Percentiles rank a stretch among this genome's conserved stretches.
These are phyloP conservation scores for Physocephala rufipes DNA, from an alignment of 2,888 invertebrate species.

Conservation along the genomic window DNA sequence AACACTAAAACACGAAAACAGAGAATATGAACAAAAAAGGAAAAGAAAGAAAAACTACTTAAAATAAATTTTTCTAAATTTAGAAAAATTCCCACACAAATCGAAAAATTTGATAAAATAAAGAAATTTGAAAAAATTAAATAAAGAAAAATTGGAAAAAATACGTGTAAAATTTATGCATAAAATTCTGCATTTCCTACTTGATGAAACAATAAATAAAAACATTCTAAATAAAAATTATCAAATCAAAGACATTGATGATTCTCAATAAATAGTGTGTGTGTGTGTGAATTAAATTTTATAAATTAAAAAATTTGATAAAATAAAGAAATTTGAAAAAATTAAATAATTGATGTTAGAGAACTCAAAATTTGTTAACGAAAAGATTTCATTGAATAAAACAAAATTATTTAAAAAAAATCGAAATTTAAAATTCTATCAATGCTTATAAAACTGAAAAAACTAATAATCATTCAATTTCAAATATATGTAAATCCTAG, in stretches of 20 bases:
- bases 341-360: too few relatives aligned
- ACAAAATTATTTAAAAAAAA: neutral
- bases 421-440: neutral
- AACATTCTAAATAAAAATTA: slow-evolving; percentile 4
- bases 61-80: too few relatives aligned
- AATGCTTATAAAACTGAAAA: neutral
- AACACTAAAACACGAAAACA: neutral
- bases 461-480: neutral
- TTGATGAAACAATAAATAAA: neutral
- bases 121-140: slow-evolving; percentile 8
- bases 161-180: too few relatives aligned
- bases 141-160: too few relatives aligned
- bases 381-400: neutral
- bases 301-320: too few relatives aligned
- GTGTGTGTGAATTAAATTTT: too few relatives aligned
- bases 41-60: too few relatives aligned
- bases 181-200: slow-evolving; percentile 11
- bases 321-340: too few relatives aligned
- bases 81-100: too few relatives aligned
- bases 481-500: slow-evolving; percentile 25
- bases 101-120: slow-evolving; percentile 1
- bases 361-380: too few relatives aligned
- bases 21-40: neutral
- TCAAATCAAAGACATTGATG: too few relatives aligned
- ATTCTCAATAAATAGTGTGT: too few relatives aligned